These are phyloP conservation scores for Athalia circularis DNA, from an alignment of 2,888 invertebrate genomes.

Conservation along the genomic window DNA sequence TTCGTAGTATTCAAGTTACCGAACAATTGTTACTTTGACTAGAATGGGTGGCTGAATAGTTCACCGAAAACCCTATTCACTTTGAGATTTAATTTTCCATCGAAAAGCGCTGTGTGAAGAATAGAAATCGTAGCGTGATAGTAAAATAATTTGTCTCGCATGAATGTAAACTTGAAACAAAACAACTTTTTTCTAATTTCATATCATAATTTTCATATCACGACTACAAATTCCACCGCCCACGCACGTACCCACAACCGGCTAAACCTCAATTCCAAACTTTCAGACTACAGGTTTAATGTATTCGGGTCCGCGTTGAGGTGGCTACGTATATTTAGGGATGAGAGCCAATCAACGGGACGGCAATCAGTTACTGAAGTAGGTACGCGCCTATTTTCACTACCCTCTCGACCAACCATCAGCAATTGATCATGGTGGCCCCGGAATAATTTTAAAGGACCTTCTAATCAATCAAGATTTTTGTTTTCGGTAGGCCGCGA, in stretches of 20 bases:
- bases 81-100: too few species aligned
- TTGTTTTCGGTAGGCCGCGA: not conserved
- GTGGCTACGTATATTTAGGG: not conserved
- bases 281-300: not conserved
- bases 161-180: too few species aligned
- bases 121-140: too few species aligned
- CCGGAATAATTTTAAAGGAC: not conserved
- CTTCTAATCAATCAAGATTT: not conserved
- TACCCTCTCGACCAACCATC: not conserved
- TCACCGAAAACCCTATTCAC: too few species aligned
- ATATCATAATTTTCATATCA: too few species aligned
- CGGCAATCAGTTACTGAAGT: not conserved
- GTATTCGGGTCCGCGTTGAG: not conserved
- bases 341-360: not conserved
- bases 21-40: constrained; percentile 26
- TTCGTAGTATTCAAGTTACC: constrained; percentile 10
- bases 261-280: not conserved
- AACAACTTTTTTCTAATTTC: too few species aligned
- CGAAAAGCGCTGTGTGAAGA: too few species aligned
- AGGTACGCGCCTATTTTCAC: not conserved
- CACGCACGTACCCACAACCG: not conserved
- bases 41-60: not conserved
- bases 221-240: not conserved
- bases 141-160: too few species aligned
- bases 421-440: too few species aligned